Evolutionary conservation across 2,113 vertebrate genomes (phyloP).

Genomic region (Aepyceros melampus): DNA sequence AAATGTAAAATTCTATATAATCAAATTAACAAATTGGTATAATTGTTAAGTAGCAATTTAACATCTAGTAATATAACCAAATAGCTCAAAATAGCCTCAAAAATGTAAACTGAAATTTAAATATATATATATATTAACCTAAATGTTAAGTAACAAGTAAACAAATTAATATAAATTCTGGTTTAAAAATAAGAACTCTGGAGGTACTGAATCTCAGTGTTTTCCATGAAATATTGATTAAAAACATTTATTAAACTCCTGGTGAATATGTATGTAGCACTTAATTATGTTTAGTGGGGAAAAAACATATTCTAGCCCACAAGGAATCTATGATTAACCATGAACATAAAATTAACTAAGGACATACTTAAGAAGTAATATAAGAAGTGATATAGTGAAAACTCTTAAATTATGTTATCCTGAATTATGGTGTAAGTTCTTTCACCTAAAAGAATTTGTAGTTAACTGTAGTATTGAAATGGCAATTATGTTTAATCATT

Average conservation of each 20-base stretch:
- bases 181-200: background rate
- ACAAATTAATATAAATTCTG: background rate
- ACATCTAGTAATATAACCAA: background rate
- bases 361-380: background rate
- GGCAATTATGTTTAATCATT: background rate
- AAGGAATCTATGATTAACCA: background rate
- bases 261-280: background rate
- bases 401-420: background rate
- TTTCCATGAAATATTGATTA: background rate
- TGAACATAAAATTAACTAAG: slow-evolving; percentile 2
- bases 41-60: background rate
- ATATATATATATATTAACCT: background rate
- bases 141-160: background rate
- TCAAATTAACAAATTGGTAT: background rate
- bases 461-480: background rate
- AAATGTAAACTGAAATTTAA: background rate
- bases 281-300: background rate
- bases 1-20: background rate
- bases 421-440: background rate
- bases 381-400: background rate
- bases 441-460: background rate
- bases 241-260: background rate
- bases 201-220: background rate
- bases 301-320: background rate
- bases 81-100: background rate